Base-by-base conservation (phyloP, 2,113 vertebrate species). In the Calypte anna region DNA sequence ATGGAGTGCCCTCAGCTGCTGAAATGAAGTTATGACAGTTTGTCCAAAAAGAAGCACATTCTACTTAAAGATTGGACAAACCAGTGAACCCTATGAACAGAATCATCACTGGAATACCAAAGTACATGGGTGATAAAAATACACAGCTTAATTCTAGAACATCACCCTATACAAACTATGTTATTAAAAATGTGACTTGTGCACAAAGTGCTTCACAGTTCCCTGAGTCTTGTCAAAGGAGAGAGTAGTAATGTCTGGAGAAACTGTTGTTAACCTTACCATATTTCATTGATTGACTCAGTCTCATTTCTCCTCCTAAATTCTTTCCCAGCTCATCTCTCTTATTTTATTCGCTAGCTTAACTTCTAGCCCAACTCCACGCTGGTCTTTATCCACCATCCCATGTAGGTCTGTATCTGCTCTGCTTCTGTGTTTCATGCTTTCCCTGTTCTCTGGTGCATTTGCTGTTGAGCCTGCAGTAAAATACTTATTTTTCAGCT, bases 1-100 rank as follows among this genome's bases (percentile, higher is more conserved):
- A 4, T 86, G 46, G 36, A 57, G 69, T 86, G 82, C 97, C 97
- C 95, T 97, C 97, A 96, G 36, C 92, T 97, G 98, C 92, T 90
- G 9, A 33, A 83, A 27, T 18, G 3, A 25, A 40, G 73, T 57
- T 85, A 88, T 25, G 33, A 16, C 79, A 92, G 48, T 27, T 66
- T 69, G 21, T 18, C 33, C 1, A 2, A 20, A n/a, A 38, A 33
- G 6, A 31, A 72, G 8, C 0, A 0, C 15, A 11, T 64, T 62
- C 12, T 25, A 3, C 48, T 64, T 55, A 9, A 66, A n/a, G 19
- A 8, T 4, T 6, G 61, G 12, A 58, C 14, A 28, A 81, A 64
- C 1, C 3, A 36, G 12, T 0, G 8, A 57, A 4, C 21, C 51
- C 9, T 5, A 8, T 1, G 1, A 73, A 46, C 2, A 51, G 22